phyloP scores from a whole-genome alignment of 2,797 vertebrate species.

The Rhodeus uyekii region DNA sequence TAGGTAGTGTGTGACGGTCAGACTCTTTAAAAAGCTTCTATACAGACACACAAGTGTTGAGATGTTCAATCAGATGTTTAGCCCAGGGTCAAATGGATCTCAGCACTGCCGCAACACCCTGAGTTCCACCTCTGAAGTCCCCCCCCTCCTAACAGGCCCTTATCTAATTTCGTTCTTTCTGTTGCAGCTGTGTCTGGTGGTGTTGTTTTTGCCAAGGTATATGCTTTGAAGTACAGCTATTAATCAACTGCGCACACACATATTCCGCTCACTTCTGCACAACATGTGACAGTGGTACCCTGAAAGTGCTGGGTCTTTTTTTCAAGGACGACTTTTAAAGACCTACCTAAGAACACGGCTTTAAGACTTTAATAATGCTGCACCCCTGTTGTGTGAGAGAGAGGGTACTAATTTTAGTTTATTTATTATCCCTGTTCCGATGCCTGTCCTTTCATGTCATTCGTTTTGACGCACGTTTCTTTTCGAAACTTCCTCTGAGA shows the following conservation, averaged over 20 bases:
- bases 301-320: background rate
- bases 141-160: background rate
- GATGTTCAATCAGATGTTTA: conserved; percentile 1
- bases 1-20: background rate
- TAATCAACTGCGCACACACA: background rate
- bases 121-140: background rate
- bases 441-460: background rate
- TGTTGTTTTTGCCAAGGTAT: conserved; percentile 20
- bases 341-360: background rate
- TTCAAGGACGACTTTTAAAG: conserved; percentile 1
- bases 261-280: conserved; percentile 4
- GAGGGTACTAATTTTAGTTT: conserved; percentile 27
- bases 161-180: background rate
- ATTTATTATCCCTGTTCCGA: conserved; percentile 37
- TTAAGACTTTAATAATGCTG: background rate
- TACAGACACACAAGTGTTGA: background rate
- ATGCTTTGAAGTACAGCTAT: conserved; percentile 6
- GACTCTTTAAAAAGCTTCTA: conserved; percentile 6
- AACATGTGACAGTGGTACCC: background rate
- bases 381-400: background rate
- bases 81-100: background rate
- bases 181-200: conserved; percentile 19
- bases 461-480: background rate
- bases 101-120: conserved; percentile 14
- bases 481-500: background rate